phyloP scores from a whole-genome alignment of 1,140 invertebrate genomes.

The Nomia melanderi region DNA sequence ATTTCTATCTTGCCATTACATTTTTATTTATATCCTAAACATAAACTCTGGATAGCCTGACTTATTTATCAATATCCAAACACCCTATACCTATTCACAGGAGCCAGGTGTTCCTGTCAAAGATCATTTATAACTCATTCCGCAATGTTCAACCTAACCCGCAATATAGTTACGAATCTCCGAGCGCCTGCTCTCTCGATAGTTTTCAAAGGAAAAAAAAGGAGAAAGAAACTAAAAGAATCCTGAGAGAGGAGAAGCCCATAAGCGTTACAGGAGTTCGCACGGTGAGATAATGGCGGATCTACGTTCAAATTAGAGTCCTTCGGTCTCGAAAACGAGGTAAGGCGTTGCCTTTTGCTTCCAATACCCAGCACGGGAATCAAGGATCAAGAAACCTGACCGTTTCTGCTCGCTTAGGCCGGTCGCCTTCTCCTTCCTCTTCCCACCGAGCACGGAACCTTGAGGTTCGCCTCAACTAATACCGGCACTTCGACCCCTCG shows the following conservation, averaged over 20 bases:
- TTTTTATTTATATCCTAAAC: conserved; percentile 1
- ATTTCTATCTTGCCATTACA: too few relatives aligned
- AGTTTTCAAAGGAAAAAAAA: neutral
- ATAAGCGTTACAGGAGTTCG: neutral
- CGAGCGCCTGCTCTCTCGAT: neutral
- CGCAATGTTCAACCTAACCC: neutral
- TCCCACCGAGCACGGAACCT: conserved; percentile 60
- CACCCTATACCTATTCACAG: neutral
- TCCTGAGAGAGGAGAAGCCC: neutral
- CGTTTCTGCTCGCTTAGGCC: conserved; percentile 11
- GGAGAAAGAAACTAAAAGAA: neutral
- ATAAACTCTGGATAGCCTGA: neutral
- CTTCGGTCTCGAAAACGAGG: neutral
- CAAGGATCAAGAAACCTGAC: conserved; percentile 31
- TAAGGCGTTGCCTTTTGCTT: conserved; percentile 8
- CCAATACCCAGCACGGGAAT: neutral
- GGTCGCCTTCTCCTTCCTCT: conserved; percentile 14
- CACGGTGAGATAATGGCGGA: conserved; percentile 16
- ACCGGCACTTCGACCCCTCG: conserved; percentile 67
- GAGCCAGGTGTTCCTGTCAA: neutral
- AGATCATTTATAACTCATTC: neutral
- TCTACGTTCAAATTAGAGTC: conserved; percentile 13
- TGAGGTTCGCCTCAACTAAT: conserved; percentile 76
- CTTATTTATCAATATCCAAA: neutral
- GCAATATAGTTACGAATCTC: neutral